A percentile compares a stretch with the other conserved stretches of the same genome.
Conservation (phyloP, 2,113 vertebrate genomes). For the Laticauda laticaudata region DNA sequence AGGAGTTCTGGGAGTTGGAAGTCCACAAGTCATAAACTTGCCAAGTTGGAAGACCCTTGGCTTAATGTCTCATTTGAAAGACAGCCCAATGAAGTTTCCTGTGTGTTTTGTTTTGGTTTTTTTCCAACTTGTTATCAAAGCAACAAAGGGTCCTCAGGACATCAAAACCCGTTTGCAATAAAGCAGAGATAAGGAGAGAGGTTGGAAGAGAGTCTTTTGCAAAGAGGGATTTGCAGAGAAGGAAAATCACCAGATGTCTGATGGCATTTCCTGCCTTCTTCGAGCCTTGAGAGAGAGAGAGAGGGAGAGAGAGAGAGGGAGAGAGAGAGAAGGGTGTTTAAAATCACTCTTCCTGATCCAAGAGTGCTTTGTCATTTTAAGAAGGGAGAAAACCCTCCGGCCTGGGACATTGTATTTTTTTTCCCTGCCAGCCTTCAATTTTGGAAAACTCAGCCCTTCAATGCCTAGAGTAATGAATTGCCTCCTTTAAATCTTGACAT, state of each 20-base stretch:
- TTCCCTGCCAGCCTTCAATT: not conserved
- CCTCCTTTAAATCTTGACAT: conserved; percentile 59
- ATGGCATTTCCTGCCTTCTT: not conserved
- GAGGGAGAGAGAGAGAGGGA: too few species aligned
- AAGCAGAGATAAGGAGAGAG: not conserved
- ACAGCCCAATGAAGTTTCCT: not conserved
- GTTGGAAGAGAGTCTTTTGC: not conserved
- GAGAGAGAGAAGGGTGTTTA: not conserved
- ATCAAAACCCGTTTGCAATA: not conserved
- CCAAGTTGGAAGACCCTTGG: not conserved
- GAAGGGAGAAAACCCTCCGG: not conserved
- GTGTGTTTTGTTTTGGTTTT: not conserved
- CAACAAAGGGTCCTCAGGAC: not conserved
- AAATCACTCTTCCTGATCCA: not conserved
- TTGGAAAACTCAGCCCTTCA: not conserved
- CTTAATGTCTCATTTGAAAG: not conserved
- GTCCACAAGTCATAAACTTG: not conserved
- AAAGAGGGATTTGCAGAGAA: not conserved
- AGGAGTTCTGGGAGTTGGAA: too few species aligned
- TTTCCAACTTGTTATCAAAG: too few species aligned
- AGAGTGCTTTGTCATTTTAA: not conserved
- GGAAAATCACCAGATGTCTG: not conserved
- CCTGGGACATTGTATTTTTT: not conserved
- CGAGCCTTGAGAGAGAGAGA: not conserved
- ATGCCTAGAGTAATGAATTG: conserved; percentile 59